phyloP scores from a whole-genome alignment of 35 echinoderm and acorn worm genomes.

The Ptychodera flava region DNA sequence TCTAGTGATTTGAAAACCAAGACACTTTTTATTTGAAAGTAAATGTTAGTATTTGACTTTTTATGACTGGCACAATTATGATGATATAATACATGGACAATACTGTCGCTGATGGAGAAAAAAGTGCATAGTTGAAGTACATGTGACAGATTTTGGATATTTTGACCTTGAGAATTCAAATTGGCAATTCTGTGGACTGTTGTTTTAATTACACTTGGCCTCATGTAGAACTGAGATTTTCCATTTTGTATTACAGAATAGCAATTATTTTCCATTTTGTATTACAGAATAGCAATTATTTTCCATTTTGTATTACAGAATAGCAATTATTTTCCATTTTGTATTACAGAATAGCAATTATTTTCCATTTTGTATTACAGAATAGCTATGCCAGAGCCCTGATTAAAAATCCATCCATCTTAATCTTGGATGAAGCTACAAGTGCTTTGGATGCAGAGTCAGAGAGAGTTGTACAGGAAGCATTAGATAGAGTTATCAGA shows the following conservation, averaged over 20 bases:
- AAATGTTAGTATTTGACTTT: too few relatives aligned
- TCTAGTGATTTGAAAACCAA: too few relatives aligned
- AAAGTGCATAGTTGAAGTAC: too few relatives aligned
- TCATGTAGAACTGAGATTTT: not conserved
- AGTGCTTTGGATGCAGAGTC: conserved; percentile 87
- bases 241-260: not conserved
- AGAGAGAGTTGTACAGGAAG: conserved; percentile 78
- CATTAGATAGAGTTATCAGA: conserved; percentile 67
- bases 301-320: too few relatives aligned
- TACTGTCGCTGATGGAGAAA: too few relatives aligned
- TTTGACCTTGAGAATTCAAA: not conserved
- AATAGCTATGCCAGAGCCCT: conserved; percentile 89
- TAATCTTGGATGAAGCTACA: conserved; percentile 90
- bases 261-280: too few relatives aligned
- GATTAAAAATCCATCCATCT: conserved; percentile 78
- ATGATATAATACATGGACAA: too few relatives aligned
- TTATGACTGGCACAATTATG: too few relatives aligned
- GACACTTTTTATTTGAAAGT: too few relatives aligned
- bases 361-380: conserved; percentile 29
- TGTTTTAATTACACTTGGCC: not conserved
- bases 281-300: too few relatives aligned
- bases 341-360: too few relatives aligned
- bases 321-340: conserved; percentile 3
- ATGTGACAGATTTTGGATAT: not conserved
- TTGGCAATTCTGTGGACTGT: not conserved